A percentile compares a stretch with the other conserved stretches of the same genome.
Evolutionary conservation across 64 coral and sea anemone genomes (phyloP).

Genomic region (Pachyseris speciosa): DNA sequence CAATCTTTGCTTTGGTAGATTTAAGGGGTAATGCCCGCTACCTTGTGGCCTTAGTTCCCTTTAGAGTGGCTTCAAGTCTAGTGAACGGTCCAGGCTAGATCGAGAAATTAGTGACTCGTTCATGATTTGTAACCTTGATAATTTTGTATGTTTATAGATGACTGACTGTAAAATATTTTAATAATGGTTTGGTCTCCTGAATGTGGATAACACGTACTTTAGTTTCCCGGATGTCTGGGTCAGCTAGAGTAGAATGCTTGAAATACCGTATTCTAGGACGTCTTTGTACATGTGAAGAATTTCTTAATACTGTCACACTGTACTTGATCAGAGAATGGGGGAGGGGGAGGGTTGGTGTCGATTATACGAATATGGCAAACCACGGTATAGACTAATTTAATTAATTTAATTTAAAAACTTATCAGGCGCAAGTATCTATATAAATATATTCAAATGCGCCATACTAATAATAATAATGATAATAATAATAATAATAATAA

Average conservation of each 20-base stretch:
- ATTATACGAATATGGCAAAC: neutral
- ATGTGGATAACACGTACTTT: neutral
- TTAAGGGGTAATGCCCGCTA: too few relatives aligned
- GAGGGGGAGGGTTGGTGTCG: neutral
- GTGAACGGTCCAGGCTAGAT: conserved; percentile 33
- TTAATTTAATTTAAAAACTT: too few relatives aligned
- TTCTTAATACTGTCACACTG: neutral
- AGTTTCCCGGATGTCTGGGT: neutral
- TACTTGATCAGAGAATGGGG: neutral
- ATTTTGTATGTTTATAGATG: conserved; percentile 60
- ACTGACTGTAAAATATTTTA: conserved; percentile 42
- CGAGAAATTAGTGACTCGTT: neutral
- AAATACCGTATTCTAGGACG: conserved; percentile 16
- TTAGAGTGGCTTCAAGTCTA: too few relatives aligned
- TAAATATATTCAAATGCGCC: too few relatives aligned
- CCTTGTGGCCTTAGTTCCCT: too few relatives aligned
- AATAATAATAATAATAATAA: too few relatives aligned
- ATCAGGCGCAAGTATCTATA: too few relatives aligned
- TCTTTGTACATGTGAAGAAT: conserved; percentile 21
- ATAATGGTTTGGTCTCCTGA: conserved; percentile 1
- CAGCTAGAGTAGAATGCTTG: neutral
- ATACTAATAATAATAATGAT: too few relatives aligned
- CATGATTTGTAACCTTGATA: conserved; percentile 12
- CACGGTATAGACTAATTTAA: neutral
- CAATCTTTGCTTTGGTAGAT: too few relatives aligned